Conservation (phyloP, 1,140 invertebrate species). For the Anastatus disparis region DNA sequence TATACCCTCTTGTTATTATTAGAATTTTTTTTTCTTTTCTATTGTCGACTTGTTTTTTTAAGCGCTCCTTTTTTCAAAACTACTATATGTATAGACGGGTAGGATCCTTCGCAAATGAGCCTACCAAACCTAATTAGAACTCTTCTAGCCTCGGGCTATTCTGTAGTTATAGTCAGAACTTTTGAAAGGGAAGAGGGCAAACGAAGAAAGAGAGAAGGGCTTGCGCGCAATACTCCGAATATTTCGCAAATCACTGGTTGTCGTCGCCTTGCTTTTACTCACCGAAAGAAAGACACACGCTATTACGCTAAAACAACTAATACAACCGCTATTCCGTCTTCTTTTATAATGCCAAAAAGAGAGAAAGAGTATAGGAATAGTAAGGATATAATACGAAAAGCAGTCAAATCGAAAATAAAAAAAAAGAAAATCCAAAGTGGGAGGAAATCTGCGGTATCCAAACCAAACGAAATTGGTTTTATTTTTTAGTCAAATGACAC, state of each 20-base stretch:
- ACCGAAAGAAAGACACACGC: constrained; percentile 29
- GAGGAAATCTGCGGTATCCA: constrained; percentile 11
- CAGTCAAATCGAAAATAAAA: constrained; percentile 4
- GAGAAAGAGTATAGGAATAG: too few species aligned
- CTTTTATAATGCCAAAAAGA: too few species aligned
- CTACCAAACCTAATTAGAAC: background rate
- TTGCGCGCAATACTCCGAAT: constrained; percentile 59
- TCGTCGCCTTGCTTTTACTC: too few species aligned
- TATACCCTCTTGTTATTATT: background rate
- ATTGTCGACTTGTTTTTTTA: too few species aligned
- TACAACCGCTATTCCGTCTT: too few species aligned
- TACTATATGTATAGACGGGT: background rate
- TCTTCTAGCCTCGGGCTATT: background rate
- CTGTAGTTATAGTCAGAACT: background rate
- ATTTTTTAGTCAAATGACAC: constrained; percentile 51
- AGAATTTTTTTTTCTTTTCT: background rate
- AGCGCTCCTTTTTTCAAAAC: background rate
- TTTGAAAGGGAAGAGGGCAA: too few species aligned
- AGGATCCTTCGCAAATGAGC: too few species aligned
- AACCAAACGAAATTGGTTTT: constrained; percentile 36
- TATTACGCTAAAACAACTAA: too few species aligned
- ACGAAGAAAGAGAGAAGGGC: too few species aligned
- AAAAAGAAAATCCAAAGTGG: background rate
- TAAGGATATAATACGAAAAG: too few species aligned
- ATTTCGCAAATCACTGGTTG: constrained; percentile 60